Evolutionary conservation across 2,797 vertebrate species (phyloP).

Genomic region (Phoeniculus purpureus): DNA sequence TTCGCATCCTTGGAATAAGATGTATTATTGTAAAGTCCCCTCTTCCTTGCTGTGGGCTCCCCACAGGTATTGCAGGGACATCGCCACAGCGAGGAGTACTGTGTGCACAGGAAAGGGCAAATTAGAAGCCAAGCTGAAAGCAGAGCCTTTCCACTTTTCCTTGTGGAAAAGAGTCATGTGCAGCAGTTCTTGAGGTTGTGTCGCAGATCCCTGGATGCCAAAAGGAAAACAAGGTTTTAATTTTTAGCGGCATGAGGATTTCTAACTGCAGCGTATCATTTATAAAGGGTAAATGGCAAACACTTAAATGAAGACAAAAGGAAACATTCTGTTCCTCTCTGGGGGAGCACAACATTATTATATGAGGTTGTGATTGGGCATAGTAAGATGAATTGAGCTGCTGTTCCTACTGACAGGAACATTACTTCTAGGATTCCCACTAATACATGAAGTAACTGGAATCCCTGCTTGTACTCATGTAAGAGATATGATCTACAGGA

Average conservation of each 20-base stretch:
- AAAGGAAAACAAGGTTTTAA: slow-evolving; percentile 45
- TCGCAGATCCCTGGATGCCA: slow-evolving; percentile 10
- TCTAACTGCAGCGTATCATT: slow-evolving; percentile 37
- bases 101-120: not conserved
- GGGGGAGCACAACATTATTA: slow-evolving; percentile 57
- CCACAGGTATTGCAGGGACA: slow-evolving; percentile 22
- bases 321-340: slow-evolving; percentile 54
- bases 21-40: not conserved
- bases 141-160: slow-evolving; percentile 24
- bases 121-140: slow-evolving; percentile 23
- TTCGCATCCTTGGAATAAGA: slow-evolving; percentile 19
- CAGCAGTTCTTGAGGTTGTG: not conserved
- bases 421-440: slow-evolving; percentile 63
- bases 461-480: not conserved
- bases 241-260: slow-evolving; percentile 44
- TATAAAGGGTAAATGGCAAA: slow-evolving; percentile 53
- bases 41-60: not conserved
- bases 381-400: slow-evolving; percentile 66
- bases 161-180: not conserved
- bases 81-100: not conserved
- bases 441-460: slow-evolving; percentile 40
- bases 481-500: slow-evolving; percentile 22
- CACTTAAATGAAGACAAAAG: slow-evolving; percentile 36
- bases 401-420: slow-evolving; percentile 58
- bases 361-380: slow-evolving; percentile 48